Percentiles rank a stretch among this genome's conserved stretches.
Evolutionary conservation across 2,888 invertebrate genomes (phyloP).

Genomic region (Meteorus cinctellus): DNA sequence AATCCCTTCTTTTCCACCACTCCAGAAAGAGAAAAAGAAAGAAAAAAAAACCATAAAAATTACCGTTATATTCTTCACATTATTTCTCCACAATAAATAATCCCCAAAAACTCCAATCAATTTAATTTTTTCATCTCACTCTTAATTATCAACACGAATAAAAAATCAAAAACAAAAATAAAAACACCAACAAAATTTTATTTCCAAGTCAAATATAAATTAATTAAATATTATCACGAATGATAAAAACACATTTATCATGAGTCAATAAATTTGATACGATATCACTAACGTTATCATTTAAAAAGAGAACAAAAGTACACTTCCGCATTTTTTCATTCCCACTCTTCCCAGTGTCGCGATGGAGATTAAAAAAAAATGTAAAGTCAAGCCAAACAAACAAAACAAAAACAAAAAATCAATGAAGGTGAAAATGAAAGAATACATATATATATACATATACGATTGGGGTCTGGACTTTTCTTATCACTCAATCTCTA

Average conservation of each 20-base stretch:
- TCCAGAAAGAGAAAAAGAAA: no score
- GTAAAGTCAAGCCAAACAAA: neutral
- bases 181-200: neutral
- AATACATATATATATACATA: constrained; percentile 11
- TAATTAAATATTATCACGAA: constrained; percentile 11
- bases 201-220: constrained; percentile 1
- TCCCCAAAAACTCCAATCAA: neutral
- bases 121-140: neutral
- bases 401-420: neutral
- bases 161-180: neutral
- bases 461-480: constrained; percentile 26
- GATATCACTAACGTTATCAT: constrained; percentile 3
- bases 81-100: neutral
- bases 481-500: constrained; percentile 42
- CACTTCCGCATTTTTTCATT: neutral
- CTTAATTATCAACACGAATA: neutral
- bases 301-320: neutral
- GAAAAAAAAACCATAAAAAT: no score
- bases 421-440: constrained; percentile 15
- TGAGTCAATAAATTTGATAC: constrained; percentile 27
- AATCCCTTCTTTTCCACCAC: no score
- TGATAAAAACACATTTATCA: neutral
- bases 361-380: neutral
- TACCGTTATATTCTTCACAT: no score
- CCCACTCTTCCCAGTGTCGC: neutral